These are phyloP conservation scores for Dreissena rostriformis DNA, from an alignment of 1,140 invertebrate species.

Conservation along the genomic window DNA sequence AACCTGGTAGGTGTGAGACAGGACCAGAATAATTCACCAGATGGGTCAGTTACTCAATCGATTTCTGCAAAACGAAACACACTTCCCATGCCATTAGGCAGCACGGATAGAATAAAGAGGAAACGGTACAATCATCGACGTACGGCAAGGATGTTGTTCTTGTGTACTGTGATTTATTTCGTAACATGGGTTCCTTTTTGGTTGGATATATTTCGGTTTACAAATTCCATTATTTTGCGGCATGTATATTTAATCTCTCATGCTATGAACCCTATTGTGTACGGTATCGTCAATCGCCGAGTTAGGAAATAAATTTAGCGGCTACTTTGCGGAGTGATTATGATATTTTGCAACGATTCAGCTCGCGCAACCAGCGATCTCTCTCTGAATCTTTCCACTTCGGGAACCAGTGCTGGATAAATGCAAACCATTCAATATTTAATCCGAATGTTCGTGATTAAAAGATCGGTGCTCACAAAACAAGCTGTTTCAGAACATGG, in stretches of 20 bases:
- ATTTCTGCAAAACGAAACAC: conserved; percentile 3
- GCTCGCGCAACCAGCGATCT: neutral
- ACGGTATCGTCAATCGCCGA: conserved; percentile 71
- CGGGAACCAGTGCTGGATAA: conserved; percentile 16
- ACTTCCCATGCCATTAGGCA: neutral
- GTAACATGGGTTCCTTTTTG: conserved; percentile 71
- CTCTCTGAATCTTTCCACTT: neutral
- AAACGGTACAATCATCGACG: conserved; percentile 55
- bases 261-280: conserved; percentile 73
- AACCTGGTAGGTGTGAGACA: neutral
- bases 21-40: conserved; percentile 1
- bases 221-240: conserved; percentile 65
- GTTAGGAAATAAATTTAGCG: conserved; percentile 41
- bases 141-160: conserved; percentile 73
- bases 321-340: neutral
- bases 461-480: no score
- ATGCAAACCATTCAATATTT: no score
- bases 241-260: conserved; percentile 72
- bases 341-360: neutral
- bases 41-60: neutral
- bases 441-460: no score
- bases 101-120: neutral
- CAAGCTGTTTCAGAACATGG: no score
- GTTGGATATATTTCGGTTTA: no score
- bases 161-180: conserved; percentile 72